Evolutionary conservation across 2,888 invertebrate genomes (phyloP).

Genomic region (Rhorus exstirpatorius): DNA sequence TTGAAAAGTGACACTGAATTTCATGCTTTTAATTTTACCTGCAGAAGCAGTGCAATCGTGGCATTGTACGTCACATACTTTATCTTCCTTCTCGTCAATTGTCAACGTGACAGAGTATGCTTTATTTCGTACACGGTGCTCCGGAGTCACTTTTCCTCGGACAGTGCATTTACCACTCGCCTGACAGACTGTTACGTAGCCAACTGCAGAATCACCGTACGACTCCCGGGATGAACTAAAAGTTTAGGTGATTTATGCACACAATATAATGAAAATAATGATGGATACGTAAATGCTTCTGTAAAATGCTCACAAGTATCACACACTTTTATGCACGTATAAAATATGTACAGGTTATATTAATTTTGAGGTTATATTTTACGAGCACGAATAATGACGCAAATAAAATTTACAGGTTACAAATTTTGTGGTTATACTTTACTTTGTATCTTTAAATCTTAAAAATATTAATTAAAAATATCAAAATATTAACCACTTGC

Average conservation of each 20-base stretch:
- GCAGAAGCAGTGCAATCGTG: constrained; percentile 54
- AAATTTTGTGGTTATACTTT: constrained; percentile 7
- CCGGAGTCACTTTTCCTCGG: constrained; percentile 59
- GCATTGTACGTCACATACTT: constrained; percentile 32
- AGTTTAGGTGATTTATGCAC: neutral
- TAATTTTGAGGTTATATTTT: too few species aligned
- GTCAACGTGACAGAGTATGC: constrained; percentile 54
- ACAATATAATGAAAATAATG: too few species aligned
- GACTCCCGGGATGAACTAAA: constrained; percentile 28
- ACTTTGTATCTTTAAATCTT: too few species aligned
- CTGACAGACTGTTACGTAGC: constrained; percentile 29
- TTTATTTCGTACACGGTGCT: constrained; percentile 66
- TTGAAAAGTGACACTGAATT: neutral
- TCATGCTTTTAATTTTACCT: constrained; percentile 18
- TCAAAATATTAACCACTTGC: constrained; percentile 14
- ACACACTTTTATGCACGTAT: too few species aligned
- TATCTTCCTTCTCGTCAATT: constrained; percentile 38
- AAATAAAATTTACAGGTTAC: neutral
- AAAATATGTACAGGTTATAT: too few species aligned
- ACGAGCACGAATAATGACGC: too few species aligned
- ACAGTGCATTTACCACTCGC: constrained; percentile 45
- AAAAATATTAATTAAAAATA: neutral
- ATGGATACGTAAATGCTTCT: too few species aligned
- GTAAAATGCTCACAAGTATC: too few species aligned
- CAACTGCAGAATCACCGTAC: constrained; percentile 40